Percentiles rank a stretch among this genome's conserved stretches.
Conservation (phyloP, 2,888 invertebrate genomes). For the Ptychoptera contaminata region DNA sequence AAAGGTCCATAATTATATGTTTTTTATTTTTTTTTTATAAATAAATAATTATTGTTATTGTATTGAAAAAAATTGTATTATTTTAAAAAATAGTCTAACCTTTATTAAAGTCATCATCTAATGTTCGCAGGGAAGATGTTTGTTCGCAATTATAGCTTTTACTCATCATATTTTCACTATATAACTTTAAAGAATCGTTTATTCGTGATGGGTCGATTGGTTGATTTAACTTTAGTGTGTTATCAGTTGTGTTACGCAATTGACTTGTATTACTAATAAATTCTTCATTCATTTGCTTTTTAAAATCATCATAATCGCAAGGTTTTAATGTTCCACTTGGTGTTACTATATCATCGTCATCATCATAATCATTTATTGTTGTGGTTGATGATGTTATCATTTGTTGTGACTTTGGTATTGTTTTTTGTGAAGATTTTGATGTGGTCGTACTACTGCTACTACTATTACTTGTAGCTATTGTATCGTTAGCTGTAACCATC, state of each 20-base stretch:
- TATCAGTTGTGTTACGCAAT: constrained; percentile 22
- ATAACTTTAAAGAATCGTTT: constrained; percentile 31
- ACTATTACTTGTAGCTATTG: constrained; percentile 8
- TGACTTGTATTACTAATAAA: constrained; percentile 29
- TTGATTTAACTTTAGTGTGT: constrained; percentile 30
- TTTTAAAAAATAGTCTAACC: too few relatives aligned
- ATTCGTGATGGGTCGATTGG: constrained; percentile 34
- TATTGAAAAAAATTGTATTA: too few relatives aligned
- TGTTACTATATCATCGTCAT: constrained; percentile 4
- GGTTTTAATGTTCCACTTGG: constrained; percentile 29
- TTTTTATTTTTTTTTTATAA: too few relatives aligned
- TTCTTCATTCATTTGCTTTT: constrained; percentile 28
- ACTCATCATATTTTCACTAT: constrained; percentile 30
- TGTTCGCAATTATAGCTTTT: constrained; percentile 30
- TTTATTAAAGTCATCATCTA: background rate
- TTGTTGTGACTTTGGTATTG: constrained; percentile 14
- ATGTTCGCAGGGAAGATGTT: constrained; percentile 22
- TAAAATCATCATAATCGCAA: constrained; percentile 31
- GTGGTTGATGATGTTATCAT: constrained; percentile 5
- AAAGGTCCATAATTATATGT: too few relatives aligned
- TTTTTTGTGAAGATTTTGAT: constrained; percentile 6
- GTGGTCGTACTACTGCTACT: constrained; percentile 15
- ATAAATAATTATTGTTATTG: too few relatives aligned
- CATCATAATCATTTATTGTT: constrained; percentile 13
- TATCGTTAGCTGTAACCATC: constrained; percentile 10